Evolutionary conservation across 2,888 invertebrate genomes (phyloP).

Genomic region (Agrypnus murinus): DNA sequence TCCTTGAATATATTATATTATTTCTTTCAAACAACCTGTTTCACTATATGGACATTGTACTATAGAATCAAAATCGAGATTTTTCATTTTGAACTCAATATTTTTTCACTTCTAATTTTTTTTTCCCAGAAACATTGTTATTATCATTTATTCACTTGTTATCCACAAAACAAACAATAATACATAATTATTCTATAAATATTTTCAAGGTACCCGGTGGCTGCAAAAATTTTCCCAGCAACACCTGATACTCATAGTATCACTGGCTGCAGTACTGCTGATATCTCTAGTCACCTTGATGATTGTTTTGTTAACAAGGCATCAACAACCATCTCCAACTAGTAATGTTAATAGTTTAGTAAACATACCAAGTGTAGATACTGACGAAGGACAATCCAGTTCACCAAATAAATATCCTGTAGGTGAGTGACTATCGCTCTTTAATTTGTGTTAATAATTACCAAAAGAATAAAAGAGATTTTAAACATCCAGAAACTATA

Average conservation of each 20-base stretch:
- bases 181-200: constrained; percentile 40
- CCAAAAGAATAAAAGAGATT: too few relatives aligned
- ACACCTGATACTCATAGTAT: constrained; percentile 39
- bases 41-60: too few relatives aligned
- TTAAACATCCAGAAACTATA: too few relatives aligned
- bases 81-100: too few relatives aligned
- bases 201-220: constrained; percentile 54
- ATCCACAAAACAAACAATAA: constrained; percentile 9
- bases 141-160: constrained; percentile 31
- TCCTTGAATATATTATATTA: too few relatives aligned
- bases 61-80: too few relatives aligned
- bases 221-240: constrained; percentile 48
- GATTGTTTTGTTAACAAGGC: constrained; percentile 44
- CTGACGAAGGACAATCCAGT: background rate
- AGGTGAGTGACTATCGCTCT: constrained; percentile 10
- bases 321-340: constrained; percentile 9
- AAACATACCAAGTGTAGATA: background rate
- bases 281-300: constrained; percentile 46
- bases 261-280: constrained; percentile 42
- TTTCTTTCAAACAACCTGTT: too few relatives aligned
- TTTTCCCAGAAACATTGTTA: constrained; percentile 16
- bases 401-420: constrained; percentile 4
- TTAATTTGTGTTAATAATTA: too few relatives aligned
- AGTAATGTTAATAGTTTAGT: background rate
- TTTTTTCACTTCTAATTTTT: too few relatives aligned